Conservation (phyloP, 2,797 vertebrate species). For the Hippopotamyrus pictus region DNA sequence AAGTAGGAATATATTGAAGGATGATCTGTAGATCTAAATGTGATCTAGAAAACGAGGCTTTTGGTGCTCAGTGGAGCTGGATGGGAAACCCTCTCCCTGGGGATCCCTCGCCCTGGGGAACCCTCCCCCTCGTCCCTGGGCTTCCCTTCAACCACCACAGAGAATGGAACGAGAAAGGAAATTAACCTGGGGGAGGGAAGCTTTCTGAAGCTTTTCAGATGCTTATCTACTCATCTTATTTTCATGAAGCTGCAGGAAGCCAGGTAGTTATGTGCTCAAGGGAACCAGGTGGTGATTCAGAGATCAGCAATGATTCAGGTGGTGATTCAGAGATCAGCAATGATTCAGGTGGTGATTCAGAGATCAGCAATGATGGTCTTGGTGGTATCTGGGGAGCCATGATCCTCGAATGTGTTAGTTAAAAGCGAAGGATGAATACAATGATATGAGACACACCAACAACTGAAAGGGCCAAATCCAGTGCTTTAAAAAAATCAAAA, state of each 20-base stretch:
- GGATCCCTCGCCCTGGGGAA: neutral
- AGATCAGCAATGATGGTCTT: constrained; percentile 15
- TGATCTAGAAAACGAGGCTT: neutral
- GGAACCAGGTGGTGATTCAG: constrained; percentile 23
- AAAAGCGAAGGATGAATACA: constrained; percentile 15
- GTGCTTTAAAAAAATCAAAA: neutral
- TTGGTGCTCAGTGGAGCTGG: neutral
- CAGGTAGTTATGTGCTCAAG: constrained; percentile 34
- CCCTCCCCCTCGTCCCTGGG: neutral
- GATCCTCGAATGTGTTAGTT: constrained; percentile 29
- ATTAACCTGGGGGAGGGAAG: neutral
- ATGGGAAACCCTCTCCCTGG: neutral
- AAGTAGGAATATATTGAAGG: neutral
- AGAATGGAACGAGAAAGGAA: neutral
- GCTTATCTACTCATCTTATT: constrained; percentile 31
- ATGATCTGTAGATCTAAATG: neutral
- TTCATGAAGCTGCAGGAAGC: constrained; percentile 27
- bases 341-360: constrained; percentile 20
- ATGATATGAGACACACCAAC: constrained; percentile 15
- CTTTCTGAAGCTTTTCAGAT: constrained; percentile 1
- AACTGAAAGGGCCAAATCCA: neutral
- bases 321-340: constrained; percentile 16
- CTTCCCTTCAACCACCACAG: neutral
- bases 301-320: too few relatives aligned
- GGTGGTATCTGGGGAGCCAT: constrained; percentile 10